A percentile compares a stretch with the other conserved stretches of the same genome.
Evolutionary conservation across 1,140 invertebrate species (phyloP).

Genomic region (Stegodyphus mimosarum): DNA sequence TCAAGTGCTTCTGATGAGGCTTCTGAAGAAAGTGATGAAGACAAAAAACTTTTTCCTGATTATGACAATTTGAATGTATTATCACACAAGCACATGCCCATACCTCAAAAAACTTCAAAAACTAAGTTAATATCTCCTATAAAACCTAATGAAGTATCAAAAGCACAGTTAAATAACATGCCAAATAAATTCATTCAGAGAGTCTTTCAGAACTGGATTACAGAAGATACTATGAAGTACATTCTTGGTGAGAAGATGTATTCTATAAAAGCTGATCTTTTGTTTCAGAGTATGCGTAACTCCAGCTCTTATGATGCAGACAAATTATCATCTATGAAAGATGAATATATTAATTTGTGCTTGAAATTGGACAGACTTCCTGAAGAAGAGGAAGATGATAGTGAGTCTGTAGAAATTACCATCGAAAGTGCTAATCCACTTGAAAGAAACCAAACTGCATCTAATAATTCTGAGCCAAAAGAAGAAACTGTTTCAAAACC

Average conservation of each 20-base stretch:
- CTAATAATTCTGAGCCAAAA: neutral
- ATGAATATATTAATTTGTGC: conserved; percentile 45
- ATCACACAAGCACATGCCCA: conserved; percentile 40
- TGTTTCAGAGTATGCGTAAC: conserved; percentile 18
- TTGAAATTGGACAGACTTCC: conserved; percentile 25
- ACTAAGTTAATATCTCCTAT: conserved; percentile 16
- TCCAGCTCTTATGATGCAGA: neutral
- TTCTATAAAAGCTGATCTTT: conserved; percentile 34
- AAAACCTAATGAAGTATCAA: neutral
- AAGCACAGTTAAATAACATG: neutral
- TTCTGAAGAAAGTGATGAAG: neutral
- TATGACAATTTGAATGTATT: conserved; percentile 21
- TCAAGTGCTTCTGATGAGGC: neutral
- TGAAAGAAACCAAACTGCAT: neutral
- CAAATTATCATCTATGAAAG: conserved; percentile 9
- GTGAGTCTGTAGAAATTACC: neutral
- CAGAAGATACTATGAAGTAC: conserved; percentile 51
- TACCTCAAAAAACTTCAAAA: conserved; percentile 10
- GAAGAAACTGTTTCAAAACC: neutral
- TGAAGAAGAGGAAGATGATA: conserved; percentile 6
- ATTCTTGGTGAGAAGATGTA: conserved; percentile 40
- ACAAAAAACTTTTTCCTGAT: conserved; percentile 9
- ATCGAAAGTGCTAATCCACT: neutral
- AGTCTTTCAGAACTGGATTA: conserved; percentile 37
- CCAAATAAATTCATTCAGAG: conserved; percentile 21